Percentiles rank a stretch among this genome's conserved stretches.
phyloP scores from a whole-genome alignment of 2,797 vertebrate genomes.

The Yasuhikotakia modesta region DNA sequence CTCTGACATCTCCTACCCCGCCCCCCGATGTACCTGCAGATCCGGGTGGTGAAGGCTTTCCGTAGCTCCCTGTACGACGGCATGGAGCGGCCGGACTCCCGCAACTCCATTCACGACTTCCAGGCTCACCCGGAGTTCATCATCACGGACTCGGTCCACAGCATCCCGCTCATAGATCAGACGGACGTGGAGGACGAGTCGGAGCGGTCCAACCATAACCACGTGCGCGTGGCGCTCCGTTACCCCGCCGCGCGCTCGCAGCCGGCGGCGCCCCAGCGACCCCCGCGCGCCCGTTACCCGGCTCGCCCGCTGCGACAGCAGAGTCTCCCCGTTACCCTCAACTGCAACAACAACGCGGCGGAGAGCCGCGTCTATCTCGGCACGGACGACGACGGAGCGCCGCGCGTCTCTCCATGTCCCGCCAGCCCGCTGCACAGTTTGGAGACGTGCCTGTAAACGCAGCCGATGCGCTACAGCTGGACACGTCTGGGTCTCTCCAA shows the following conservation, averaged over 20 bases:
- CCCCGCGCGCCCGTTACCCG: conserved; percentile 56
- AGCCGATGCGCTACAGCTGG: too few species aligned
- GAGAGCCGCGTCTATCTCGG: conserved; percentile 73
- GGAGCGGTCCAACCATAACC: conserved; percentile 70
- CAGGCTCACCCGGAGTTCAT: conserved; percentile 81
- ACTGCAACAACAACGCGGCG: conserved; percentile 80
- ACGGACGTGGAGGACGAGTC: conserved; percentile 80
- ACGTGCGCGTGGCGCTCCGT: conserved; percentile 62
- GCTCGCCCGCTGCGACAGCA: conserved; percentile 58
- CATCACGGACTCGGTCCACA: conserved; percentile 79
- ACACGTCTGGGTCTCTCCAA: too few species aligned
- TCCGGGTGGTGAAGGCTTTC: conserved; percentile 84
- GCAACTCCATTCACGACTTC: conserved; percentile 81
- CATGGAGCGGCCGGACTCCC: conserved; percentile 79
- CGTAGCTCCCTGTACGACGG: conserved; percentile 83
- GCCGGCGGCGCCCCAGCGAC: conserved; percentile 50
- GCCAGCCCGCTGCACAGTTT: conserved; percentile 78
- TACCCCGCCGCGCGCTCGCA: conserved; percentile 36
- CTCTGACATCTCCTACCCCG: conserved; percentile 50
- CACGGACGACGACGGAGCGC: conserved; percentile 67
- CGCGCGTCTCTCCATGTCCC: conserved; percentile 68
- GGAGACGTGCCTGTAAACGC: conserved; percentile 77
- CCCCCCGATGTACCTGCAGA: conserved; percentile 65
- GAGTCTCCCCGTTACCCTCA: conserved; percentile 62
- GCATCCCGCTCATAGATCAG: conserved; percentile 83